A percentile compares a stretch with the other conserved stretches of the same genome.
Evolutionary conservation across 2,113 vertebrate species (phyloP).

Genomic region (Urocolius indicus): DNA sequence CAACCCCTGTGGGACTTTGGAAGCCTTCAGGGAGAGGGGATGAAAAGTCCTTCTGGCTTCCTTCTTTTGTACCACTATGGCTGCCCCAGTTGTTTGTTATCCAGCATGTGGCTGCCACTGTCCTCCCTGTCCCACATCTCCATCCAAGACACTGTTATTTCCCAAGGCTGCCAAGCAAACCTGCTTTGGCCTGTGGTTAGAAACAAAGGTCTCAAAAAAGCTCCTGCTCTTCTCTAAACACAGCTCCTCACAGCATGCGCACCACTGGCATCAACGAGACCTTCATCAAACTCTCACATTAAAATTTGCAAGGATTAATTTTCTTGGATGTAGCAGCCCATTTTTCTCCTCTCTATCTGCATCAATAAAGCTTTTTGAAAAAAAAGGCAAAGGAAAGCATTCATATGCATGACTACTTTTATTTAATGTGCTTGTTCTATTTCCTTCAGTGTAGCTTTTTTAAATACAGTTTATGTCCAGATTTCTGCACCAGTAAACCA

Average conservation of each 20-base stretch:
- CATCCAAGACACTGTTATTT: background rate
- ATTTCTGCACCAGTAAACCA: background rate
- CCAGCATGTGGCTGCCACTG: background rate
- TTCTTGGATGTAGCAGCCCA: background rate
- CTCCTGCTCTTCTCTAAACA: background rate
- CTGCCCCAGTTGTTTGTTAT: background rate
- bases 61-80: background rate
- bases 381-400: background rate
- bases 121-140: background rate
- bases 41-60: background rate
- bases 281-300: background rate
- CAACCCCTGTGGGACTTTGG: background rate
- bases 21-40: background rate
- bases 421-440: background rate
- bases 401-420: background rate
- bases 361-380: background rate
- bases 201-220: background rate
- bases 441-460: background rate
- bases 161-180: background rate
- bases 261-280: background rate
- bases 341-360: background rate
- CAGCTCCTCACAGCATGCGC: accelerated
- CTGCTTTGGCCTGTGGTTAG: background rate
- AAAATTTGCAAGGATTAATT: background rate
- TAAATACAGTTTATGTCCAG: background rate